Evolutionary conservation across 2,113 vertebrate genomes (phyloP).

Genomic region (Rhombomys opimus): DNA sequence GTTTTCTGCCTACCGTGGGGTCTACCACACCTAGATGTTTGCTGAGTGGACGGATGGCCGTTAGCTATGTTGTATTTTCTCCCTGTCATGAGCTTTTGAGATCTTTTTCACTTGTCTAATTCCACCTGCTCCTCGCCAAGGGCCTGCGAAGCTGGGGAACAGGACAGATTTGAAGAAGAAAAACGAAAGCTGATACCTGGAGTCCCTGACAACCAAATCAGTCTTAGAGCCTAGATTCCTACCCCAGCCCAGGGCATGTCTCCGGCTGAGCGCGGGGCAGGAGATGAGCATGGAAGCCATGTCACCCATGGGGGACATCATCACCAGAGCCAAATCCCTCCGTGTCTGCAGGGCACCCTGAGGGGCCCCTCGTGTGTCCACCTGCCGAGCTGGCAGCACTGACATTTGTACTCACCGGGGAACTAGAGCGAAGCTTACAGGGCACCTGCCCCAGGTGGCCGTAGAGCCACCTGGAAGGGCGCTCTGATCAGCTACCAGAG

Average conservation of each 20-base stretch:
- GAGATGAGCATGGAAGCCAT: not conserved
- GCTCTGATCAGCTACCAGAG: not conserved
- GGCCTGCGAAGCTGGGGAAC: not conserved
- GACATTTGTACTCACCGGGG: constrained; percentile 56
- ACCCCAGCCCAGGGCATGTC: too few species aligned
- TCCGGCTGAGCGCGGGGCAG: too few species aligned
- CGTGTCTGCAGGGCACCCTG: constrained; percentile 4
- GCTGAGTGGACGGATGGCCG: not conserved
- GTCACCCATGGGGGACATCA: not conserved
- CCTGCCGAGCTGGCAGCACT: constrained; percentile 32
- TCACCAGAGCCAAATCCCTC: not conserved
- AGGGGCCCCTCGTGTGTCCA: not conserved
- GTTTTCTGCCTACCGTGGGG: not conserved
- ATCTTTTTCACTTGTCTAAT: not conserved
- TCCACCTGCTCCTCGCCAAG: constrained; percentile 47
- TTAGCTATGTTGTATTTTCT: not conserved
- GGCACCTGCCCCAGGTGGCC: constrained; percentile 21
- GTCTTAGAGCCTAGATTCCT: not conserved
- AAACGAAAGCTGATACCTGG: not conserved
- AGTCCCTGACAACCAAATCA: not conserved
- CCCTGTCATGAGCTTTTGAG: not conserved
- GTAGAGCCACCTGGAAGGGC: not conserved
- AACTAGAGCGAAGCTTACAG: not conserved
- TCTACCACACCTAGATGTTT: not conserved
- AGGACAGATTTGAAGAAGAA: not conserved